Conservation (phyloP, 2,113 vertebrate genomes). For the Gallinago jamesoni region DNA sequence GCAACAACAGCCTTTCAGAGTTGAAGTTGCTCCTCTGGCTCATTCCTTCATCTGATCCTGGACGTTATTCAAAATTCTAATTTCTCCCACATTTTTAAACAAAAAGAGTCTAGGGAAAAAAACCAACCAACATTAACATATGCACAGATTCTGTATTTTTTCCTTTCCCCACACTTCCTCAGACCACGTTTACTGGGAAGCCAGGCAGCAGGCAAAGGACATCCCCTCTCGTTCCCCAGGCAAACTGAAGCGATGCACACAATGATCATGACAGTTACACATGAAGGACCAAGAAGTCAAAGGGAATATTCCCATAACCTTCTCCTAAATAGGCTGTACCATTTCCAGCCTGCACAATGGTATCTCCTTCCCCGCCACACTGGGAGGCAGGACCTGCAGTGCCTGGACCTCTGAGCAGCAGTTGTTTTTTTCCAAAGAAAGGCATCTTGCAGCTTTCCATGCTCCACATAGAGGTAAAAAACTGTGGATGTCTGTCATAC, state of each 20-base stretch:
- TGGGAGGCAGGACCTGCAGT: accelerated
- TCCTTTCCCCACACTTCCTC: neutral
- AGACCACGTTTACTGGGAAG: neutral
- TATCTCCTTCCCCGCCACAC: neutral
- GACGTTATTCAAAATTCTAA: neutral
- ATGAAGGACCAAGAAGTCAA: neutral
- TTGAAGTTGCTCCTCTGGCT: neutral
- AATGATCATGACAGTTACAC: neutral
- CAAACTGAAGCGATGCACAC: accelerated
- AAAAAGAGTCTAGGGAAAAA: neutral
- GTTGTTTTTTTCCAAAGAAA: neutral
- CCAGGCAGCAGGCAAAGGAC: neutral
- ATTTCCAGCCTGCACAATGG: neutral
- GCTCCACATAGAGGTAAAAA: neutral
- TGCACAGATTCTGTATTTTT: neutral
- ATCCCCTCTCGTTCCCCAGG: neutral
- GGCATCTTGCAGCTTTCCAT: neutral
- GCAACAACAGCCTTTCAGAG: neutral
- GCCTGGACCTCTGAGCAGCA: accelerated
- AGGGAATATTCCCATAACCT: neutral
- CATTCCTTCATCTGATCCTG: neutral
- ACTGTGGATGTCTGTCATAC: neutral
- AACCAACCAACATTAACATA: neutral
- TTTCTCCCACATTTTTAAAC: neutral
- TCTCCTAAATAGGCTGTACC: neutral